Evolutionary conservation across 1,140 invertebrate genomes (phyloP), one percentile per base, ranked within the genome.

Genomic region (Pseudomyrmex gracilis): DNA sequence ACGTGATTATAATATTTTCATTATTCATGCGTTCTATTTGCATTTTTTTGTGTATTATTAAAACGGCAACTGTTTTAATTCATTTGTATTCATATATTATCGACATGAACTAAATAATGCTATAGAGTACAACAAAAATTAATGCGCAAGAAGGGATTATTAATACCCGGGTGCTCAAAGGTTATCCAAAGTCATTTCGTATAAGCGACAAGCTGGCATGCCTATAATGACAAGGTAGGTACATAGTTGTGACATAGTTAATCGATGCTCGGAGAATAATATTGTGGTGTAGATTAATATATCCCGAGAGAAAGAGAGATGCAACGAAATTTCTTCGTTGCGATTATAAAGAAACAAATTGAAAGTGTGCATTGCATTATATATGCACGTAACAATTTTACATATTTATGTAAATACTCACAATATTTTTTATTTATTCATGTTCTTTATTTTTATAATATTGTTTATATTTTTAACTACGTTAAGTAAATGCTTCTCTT

Each of bases 141-240:
- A 68, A 60, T 13, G 24, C 70, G 13, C 47, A 20, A 70, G 47
- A 78, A 9, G 7, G 1, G 34, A 83, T 60, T 34, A 43, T 57
- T 47, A 83, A 84, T 84, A 24, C 51, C 55, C 47, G n/a, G 51
- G 47, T 68, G 55, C 34, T 70, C 20, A 71, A 57, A 55, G 51
- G 58, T 85, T 85, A 85, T 82, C 83, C 10, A 12, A 60, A 13
- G 43, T 82, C 24, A 73, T 74, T 82, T 84, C n/a, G 51, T 70
- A 68, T 43, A 47, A 63, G 43, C 51, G 60, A 64, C 67, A 80
- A 84, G 83, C 66, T 61, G 53, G 64, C 60, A 12, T 24, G 70
- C 17, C 45, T 63, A 73, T 70, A 60, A 53, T 34, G 66, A 61
- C 57, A 60, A 82, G 47, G 63, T 84, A 60, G 68, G 20, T 47